Evolutionary conservation across 2,113 vertebrate genomes (phyloP), one percentile per base, ranked within the genome.

Genomic region (Sardina pilchardus): DNA sequence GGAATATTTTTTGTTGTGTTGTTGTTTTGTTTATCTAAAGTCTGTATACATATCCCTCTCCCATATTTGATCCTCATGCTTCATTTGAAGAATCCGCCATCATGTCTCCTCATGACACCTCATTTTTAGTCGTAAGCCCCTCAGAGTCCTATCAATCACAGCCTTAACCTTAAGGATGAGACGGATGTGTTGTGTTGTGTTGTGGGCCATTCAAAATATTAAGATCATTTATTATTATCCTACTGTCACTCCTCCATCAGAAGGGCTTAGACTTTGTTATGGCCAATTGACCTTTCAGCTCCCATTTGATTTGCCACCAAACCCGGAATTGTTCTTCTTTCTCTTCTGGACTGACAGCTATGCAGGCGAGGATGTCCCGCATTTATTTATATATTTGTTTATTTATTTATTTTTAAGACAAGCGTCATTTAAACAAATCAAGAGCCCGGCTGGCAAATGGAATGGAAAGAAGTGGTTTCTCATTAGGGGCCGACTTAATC

Each of bases 361-460:
- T 47, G 12, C 1, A 67, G 26, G 26, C 26, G 19, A 10, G n/a
- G 16, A 9, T 71, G 63, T 71, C 63, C 26, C 9, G 10, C 9
- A n/a, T n/a, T n/a, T n/a, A n/a, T n/a, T n/a, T n/a, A n/a, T n/a
- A n/a, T n/a, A n/a, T n/a, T n/a, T n/a, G n/a, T n/a, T n/a, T n/a
- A n/a, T n/a, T n/a, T n/a, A n/a, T n/a, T n/a, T n/a, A n/a, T 71
- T 90, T 89, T 89, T 85, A n/a, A 56, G 3, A 63, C 4, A 63
- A 47, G 63, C 30, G 1, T 71, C 63, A 71, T 71, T 71, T 9
- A 71, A 26, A 71, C 63, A 71, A 71, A 71, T 71, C 34, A 71
- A 71, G 7, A 10, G 8, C 63, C 63, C 7, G 63, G 9, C 63
- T 34, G 63, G 26, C 63, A 10, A 71, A 71, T 34, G 63, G 34